Evolutionary conservation across 2,113 vertebrate species (phyloP), one percentile per base, ranked within the genome.

Genomic region (Odontophorus gujanensis): DNA sequence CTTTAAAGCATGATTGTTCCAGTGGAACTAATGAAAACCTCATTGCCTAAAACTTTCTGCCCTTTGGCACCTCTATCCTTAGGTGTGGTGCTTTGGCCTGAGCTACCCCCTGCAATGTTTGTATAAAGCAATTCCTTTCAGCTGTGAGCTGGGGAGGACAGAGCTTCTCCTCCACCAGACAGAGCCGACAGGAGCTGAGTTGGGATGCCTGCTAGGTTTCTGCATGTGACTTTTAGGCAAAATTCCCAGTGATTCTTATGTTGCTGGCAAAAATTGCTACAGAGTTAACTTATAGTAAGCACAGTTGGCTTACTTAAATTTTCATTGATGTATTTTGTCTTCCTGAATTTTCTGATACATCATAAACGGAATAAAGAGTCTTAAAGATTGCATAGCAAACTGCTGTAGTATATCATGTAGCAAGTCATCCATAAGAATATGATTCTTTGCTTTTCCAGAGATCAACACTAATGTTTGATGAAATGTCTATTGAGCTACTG

Each of bases 21-120:
- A 43, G n/a, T 18, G 21, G 55, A 58, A 71, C 40, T 11, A 66
- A 50, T n/a, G 13, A 57, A 72, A 83, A 51, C 38, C 2, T n/a
- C 6, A 0, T 0, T 38, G 25, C 8, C 7, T 28, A 7, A 6
- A 57, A 26, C 62, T 74, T 40, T 34, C 12, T 62, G 63, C 34
- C 38, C 14, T 57, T 50, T 36, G 51, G 24, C 68, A 17, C 63
- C 47, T 51, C 3, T 50, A 36, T 90, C 51, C 16, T 66, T n/a
- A 9, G 24, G n/a, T 65, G 14, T 65, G 53, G 51, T 69, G 34
- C 25, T 12, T 0, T 25, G 65, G 59, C 45, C n/a, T 73, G 68
- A 55, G 10, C 55, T 89, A 34, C 40, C 6, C 51, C 81, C 58
- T n/a, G 8, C 6, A n/a, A 17, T 26, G 13, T 16, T 79, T 28